Conservation (phyloP, 2,797 vertebrate species). For the Telmatherina bonti region DNA sequence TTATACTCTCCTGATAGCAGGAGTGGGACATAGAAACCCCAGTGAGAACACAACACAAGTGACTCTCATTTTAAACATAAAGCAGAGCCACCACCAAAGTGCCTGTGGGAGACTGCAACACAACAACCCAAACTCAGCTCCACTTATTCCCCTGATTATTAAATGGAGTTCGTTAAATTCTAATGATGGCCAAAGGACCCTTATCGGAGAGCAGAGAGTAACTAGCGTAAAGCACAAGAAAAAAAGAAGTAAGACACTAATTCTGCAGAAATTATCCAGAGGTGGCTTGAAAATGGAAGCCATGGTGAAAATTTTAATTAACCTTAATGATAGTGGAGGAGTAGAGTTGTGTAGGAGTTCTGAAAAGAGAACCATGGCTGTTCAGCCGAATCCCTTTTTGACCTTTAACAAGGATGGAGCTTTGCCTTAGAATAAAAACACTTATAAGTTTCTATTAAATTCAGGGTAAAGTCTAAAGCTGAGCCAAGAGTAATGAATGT, state of each 20-base stretch:
- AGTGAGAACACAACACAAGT: constrained; percentile 40
- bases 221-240: constrained; percentile 6
- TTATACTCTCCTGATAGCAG: constrained; percentile 48
- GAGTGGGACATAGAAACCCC: constrained; percentile 38
- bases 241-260: constrained; percentile 9
- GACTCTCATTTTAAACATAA: constrained; percentile 43
- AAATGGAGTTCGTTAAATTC: constrained; percentile 63
- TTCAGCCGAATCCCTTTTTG: constrained; percentile 29
- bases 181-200: constrained; percentile 73
- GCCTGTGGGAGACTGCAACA: constrained; percentile 51
- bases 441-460: constrained; percentile 18
- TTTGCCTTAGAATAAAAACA: constrained; percentile 29
- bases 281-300: constrained; percentile 52
- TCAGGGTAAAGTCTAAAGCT: constrained; percentile 19
- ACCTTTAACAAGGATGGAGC: constrained; percentile 35
- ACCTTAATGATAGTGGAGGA: constrained; percentile 54
- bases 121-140: constrained; percentile 38
- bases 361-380: constrained; percentile 33
- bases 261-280: constrained; percentile 39
- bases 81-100: constrained; percentile 1
- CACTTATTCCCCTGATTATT: constrained; percentile 65
- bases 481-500: constrained; percentile 45
- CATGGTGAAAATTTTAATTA: constrained; percentile 69
- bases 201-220: constrained; percentile 30
- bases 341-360: constrained; percentile 30